These are phyloP conservation scores for Trialeurodes vaporariorum DNA, from an alignment of 1,140 invertebrate species.

Conservation along the genomic window DNA sequence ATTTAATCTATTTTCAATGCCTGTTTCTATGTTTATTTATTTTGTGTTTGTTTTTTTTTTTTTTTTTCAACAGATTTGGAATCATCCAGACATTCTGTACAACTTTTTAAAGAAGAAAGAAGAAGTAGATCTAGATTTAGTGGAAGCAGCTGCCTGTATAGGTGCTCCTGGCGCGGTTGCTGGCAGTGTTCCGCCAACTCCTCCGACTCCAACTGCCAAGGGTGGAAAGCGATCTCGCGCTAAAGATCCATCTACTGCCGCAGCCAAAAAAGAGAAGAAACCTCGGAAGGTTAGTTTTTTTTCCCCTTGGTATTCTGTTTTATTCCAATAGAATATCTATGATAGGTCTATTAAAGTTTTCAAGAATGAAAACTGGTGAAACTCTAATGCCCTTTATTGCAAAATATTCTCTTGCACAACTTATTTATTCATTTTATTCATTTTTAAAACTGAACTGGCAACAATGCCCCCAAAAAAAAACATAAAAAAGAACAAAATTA, in stretches of 20 bases:
- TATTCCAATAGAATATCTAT: too few species aligned
- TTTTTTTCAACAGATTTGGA: constrained; percentile 70
- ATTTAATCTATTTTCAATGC: too few species aligned
- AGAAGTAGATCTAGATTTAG: constrained; percentile 76
- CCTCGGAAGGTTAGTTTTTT: constrained; percentile 15
- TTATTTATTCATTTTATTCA: too few species aligned
- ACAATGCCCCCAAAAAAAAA: too few species aligned
- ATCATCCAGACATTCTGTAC: constrained; percentile 94
- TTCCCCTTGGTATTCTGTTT: background rate
- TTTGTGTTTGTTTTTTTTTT: constrained; percentile 9
- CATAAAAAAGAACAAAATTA: too few species aligned
- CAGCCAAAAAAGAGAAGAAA: constrained; percentile 11
- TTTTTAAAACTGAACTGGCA: too few species aligned
- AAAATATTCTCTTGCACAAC: too few species aligned
- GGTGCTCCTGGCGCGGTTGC: constrained; percentile 35
- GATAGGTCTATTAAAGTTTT: too few species aligned
- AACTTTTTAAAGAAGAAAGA: constrained; percentile 76
- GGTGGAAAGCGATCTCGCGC: constrained; percentile 33
- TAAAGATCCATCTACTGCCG: constrained; percentile 22
- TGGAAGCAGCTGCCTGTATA: constrained; percentile 35
- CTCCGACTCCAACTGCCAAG: constrained; percentile 25
- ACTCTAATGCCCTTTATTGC: too few species aligned
- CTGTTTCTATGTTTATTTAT: background rate
- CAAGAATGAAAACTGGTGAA: too few species aligned
- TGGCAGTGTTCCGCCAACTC: constrained; percentile 22